phyloP scores from a whole-genome alignment of 2,888 invertebrate species.

The Agrochola lota region DNA sequence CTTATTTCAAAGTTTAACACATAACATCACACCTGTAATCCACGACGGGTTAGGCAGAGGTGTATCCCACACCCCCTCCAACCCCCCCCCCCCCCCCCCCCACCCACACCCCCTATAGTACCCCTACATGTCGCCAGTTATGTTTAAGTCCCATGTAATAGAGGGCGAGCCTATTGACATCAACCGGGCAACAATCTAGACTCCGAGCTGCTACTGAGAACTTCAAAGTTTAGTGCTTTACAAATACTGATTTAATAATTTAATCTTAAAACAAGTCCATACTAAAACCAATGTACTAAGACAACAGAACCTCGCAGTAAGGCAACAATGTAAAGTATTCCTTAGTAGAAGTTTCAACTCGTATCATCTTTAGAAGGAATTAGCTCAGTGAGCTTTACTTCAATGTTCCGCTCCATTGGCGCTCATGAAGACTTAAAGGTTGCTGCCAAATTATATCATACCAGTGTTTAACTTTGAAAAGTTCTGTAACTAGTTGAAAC shows the following conservation, averaged over 20 bases:
- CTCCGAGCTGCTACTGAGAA: neutral
- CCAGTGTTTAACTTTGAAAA: slow-evolving; percentile 30
- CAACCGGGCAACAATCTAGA: neutral
- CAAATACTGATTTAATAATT: neutral
- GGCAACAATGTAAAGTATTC: slow-evolving; percentile 42
- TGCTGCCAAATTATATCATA: slow-evolving; percentile 52
- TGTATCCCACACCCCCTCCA: too few species aligned
- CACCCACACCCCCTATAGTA: too few species aligned
- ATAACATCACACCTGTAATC: neutral
- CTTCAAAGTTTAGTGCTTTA: neutral
- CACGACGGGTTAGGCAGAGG: neutral
- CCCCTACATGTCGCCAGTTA: neutral
- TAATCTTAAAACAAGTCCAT: neutral
- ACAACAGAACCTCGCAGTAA: slow-evolving; percentile 10
- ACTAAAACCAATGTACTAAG: slow-evolving; percentile 16
- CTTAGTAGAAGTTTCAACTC: slow-evolving; percentile 43
- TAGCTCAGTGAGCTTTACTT: slow-evolving; percentile 70
- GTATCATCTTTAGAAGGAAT: slow-evolving; percentile 64
- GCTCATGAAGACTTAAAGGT: slow-evolving; percentile 68
- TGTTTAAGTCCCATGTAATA: neutral
- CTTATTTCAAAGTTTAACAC: neutral
- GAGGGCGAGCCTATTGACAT: neutral
- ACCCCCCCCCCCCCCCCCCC: too few species aligned
- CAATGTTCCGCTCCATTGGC: slow-evolving; percentile 71
- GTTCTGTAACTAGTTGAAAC: slow-evolving; percentile 42